Evolutionary conservation across 2,888 invertebrate species (phyloP).

Genomic region (Anorthoa munda): DNA sequence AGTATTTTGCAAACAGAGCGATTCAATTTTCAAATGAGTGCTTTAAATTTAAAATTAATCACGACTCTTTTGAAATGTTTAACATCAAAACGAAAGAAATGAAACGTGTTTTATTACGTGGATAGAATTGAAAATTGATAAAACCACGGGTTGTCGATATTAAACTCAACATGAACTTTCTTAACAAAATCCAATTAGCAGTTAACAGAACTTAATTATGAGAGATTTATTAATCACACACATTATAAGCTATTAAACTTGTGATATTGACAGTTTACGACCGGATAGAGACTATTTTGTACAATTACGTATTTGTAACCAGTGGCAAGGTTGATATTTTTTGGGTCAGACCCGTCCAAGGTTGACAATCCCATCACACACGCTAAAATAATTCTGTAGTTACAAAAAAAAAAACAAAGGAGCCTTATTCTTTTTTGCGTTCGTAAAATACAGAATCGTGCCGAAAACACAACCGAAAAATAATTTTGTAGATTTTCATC

Average conservation of each 20-base stretch:
- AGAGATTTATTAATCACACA: constrained; percentile 6
- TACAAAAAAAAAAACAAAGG: constrained; percentile 19
- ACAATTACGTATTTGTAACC: constrained; percentile 34
- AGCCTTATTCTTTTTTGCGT: constrained; percentile 13
- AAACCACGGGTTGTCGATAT: constrained; percentile 1
- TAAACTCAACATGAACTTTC: constrained; percentile 9
- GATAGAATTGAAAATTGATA: not conserved
- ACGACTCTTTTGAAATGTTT: not conserved
- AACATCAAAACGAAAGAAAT: not conserved
- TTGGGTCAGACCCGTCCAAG: constrained; percentile 35
- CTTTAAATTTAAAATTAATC: not conserved
- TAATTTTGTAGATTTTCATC: constrained; percentile 53
- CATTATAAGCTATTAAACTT: constrained; percentile 13
- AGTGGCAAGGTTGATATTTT: constrained; percentile 37
- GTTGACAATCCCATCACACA: constrained; percentile 39
- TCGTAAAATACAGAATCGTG: constrained; percentile 21
- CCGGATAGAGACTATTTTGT: constrained; percentile 34
- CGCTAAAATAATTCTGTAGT: constrained; percentile 4
- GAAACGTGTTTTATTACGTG: not conserved
- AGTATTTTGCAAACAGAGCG: constrained; percentile 11
- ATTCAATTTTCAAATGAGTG: constrained; percentile 1
- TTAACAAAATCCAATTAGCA: constrained; percentile 24
- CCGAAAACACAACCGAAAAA: constrained; percentile 18
- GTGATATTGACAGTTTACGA: constrained; percentile 15
- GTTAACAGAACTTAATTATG: constrained; percentile 8